Evolutionary conservation across 2,888 invertebrate species (phyloP), one percentile per base, ranked within the genome.

Genomic region (Strigamia transsilvanica): DNA sequence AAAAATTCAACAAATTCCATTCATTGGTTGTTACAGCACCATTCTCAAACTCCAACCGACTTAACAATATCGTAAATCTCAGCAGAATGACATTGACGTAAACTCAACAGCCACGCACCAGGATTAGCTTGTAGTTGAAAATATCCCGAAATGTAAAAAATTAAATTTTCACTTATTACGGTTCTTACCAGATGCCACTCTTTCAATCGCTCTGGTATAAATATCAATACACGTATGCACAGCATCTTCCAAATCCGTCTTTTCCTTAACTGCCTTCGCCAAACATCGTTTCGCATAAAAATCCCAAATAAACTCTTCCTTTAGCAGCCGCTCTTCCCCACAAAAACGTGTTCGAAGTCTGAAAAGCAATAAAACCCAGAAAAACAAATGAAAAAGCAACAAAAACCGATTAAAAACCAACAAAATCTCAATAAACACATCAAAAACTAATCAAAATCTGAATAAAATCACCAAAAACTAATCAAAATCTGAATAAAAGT

Each of bases 51-150:
- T n/a, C n/a, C n/a, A 51, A 84, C 84, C 82, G 85, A 89, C 88
- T 87, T 88, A 66, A 87, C 92, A 85, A 99, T 96, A 86, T 96
- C 94, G 88, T 98, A 99, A 84, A 99, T 96, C 83, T 99, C 98
- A 1, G 93, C 91, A 2, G 98, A 99, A 84, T 97, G 91, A 7
- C 99, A 99, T 79, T 97, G 95, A 41, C 99, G 90, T 5, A 99
- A 90, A 6, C 93, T 91, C 83, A 99, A 88, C 27, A 93, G 90
- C 99, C 99, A 99, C 12, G 96, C 95, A 0, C 99, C 99, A 0
- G 99, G 99, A 88, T 95, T 97, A 0, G 99, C 99, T 89, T 99
- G 99, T 41, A 99, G 90, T 89, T 97, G 97, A 90, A 99, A 99
- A 89, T 99, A 99, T 15, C 99, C 99, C 89, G 89, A 84, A 82